Evolutionary conservation across 1,140 invertebrate genomes (phyloP).

Genomic region (Drosophila melanica): DNA sequence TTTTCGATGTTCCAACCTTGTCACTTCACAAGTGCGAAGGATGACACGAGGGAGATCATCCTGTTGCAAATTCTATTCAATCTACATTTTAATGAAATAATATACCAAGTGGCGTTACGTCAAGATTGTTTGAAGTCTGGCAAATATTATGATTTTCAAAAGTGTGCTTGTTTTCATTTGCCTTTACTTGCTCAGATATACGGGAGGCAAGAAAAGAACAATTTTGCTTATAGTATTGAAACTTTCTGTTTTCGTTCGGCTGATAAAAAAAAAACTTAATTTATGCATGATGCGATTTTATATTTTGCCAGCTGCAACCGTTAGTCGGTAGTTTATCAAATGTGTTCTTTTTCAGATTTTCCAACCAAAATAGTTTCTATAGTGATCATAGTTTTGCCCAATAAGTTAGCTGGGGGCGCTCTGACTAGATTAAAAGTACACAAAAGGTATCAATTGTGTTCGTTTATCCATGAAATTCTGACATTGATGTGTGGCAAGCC

Average conservation of each 20-base stretch:
- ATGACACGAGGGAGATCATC: background rate
- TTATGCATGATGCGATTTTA: constrained; percentile 16
- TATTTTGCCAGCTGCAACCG: constrained; percentile 43
- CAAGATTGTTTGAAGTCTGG: background rate
- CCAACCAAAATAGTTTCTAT: constrained; percentile 8
- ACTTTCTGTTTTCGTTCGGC: constrained; percentile 2
- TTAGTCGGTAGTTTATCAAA: constrained; percentile 9
- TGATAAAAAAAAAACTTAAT: constrained; percentile 16
- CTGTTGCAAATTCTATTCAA: background rate
- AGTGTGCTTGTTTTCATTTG: background rate
- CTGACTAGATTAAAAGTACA: constrained; percentile 61
- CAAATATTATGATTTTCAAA: background rate
- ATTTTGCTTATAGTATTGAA: background rate
- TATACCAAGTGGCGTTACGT: background rate
- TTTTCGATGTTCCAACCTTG: background rate
- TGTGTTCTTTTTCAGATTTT: constrained; percentile 1
- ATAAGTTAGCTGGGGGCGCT: constrained; percentile 17
- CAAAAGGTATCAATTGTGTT: constrained; percentile 65
- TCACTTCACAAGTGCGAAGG: background rate
- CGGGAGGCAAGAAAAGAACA: background rate
- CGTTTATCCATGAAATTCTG: constrained; percentile 63
- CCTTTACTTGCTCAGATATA: background rate
- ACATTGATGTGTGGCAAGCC: constrained; percentile 44
- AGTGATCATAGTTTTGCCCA: constrained; percentile 3
- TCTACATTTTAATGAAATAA: constrained; percentile 2